These are phyloP conservation scores for Fratercula arctica DNA, from an alignment of 2,797 vertebrate species.

Conservation along the genomic window DNA sequence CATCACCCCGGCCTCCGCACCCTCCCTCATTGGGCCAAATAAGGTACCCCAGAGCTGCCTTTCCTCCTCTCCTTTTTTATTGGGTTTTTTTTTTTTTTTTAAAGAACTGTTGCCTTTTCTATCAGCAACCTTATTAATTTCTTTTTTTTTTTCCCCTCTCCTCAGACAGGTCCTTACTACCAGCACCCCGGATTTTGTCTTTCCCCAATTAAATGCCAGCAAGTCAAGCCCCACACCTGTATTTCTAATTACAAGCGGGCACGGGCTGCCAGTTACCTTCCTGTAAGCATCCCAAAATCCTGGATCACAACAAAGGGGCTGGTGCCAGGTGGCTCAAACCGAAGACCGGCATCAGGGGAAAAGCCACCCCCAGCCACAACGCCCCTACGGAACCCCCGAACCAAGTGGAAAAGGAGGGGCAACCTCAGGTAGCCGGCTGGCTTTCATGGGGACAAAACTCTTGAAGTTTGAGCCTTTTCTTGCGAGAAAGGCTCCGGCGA, in stretches of 20 bases:
- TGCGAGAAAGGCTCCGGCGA: background rate
- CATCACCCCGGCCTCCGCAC: background rate
- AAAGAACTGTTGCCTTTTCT: background rate
- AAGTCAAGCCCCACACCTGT: background rate
- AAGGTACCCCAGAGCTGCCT: background rate
- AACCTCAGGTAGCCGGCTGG: background rate
- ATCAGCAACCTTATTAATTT: background rate
- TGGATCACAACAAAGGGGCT: background rate
- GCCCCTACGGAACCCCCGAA: background rate
- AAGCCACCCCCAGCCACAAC: background rate
- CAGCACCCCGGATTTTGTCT: background rate
- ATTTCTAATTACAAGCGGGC: background rate
- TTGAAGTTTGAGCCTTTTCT: background rate
- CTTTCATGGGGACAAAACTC: background rate
- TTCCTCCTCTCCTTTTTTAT: background rate
- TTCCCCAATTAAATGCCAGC: background rate
- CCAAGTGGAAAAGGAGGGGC: background rate
- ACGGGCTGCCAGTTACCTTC: background rate
- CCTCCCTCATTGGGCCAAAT: background rate
- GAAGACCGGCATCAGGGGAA: fast-evolving
- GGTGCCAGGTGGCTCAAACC: background rate
- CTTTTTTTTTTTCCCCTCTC: fast-evolving
- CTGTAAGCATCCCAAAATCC: background rate
- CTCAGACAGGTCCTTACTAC: background rate
- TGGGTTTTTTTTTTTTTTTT: background rate